Percentiles rank a stretch among this genome's conserved stretches.
phyloP scores from a whole-genome alignment of 92 coral and sea anemone genomes.

The Siderastrea siderea region DNA sequence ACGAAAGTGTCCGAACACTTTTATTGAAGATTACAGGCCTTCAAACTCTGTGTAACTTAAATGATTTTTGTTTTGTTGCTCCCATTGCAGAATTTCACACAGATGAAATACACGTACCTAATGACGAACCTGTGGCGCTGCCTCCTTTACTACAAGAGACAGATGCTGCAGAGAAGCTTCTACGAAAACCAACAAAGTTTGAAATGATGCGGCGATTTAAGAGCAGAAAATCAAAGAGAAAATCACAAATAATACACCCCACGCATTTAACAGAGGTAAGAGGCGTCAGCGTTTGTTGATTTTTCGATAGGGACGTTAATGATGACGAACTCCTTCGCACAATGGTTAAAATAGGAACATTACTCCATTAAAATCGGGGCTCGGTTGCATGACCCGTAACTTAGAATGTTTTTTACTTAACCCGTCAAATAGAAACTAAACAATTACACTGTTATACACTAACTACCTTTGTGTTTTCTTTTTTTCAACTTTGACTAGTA shows the following conservation, averaged over 20 bases:
- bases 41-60: no score
- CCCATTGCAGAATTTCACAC: conserved; percentile 69
- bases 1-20: no score
- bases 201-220: conserved; percentile 88
- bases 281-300: neutral
- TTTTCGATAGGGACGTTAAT: neutral
- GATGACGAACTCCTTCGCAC: neutral
- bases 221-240: conserved; percentile 63
- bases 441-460: no score
- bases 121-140: conserved; percentile 18
- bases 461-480: no score
- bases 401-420: no score
- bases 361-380: no score
- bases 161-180: conserved; percentile 71
- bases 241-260: conserved; percentile 69
- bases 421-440: no score
- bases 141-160: conserved; percentile 61
- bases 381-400: no score
- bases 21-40: no score
- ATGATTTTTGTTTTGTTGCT: neutral
- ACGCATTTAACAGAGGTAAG: conserved; percentile 85
- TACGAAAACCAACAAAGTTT: conserved; percentile 84
- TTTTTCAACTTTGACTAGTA: no score
- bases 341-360: neutral
- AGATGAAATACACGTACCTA: conserved; percentile 32